Evolutionary conservation across 2,888 invertebrate genomes (phyloP), one percentile per base, ranked within the genome.

Genomic region (Anoncus sp.): DNA sequence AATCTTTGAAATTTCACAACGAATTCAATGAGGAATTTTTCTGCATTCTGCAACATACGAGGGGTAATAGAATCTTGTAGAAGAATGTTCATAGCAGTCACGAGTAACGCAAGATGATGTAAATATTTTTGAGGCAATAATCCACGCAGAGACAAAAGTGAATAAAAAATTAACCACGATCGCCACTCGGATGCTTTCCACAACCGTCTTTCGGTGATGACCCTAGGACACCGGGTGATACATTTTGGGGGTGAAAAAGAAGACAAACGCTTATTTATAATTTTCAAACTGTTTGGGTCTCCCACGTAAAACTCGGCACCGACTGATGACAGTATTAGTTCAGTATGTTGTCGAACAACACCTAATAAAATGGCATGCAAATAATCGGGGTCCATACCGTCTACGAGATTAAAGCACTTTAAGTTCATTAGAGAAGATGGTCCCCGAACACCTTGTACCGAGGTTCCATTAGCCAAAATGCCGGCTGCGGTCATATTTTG

Each of bases 161-260:
- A 18, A 49, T 20, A 49, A n/a, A 49, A 49, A 18, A 49, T 49
- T 16, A 77, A 53, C 73, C 73, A 82, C 2, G 77, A 77, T 22
- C 79, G 63, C 79, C 79, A 79, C 45, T 79, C 76, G 20, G 75
- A 74, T 18, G 80, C 81, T 66, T 81, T 82, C 82, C 78, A 81
- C 14, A 40, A 35, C 22, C 43, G 59, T 9, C 74, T 22, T 10
- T 14, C n/a, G 6, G 60, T 14, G 57, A 81, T 27, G 10, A 55
- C 65, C 43, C 66, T 20, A 7, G 77, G 77, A 47, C 60, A 67
- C 51, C 79, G 63, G 31, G 75, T 59, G 12, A 82, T 67, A 20
- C 38, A 18, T 31, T 51, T 60, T 4, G 80, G 75, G 18, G 62
- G 71, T 65, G 35, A 59, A 14, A 82, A 79, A 4, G 35, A 60